Evolutionary conservation across 1,140 invertebrate species (phyloP).

Genomic region (Dolichoris vasculosae): DNA sequence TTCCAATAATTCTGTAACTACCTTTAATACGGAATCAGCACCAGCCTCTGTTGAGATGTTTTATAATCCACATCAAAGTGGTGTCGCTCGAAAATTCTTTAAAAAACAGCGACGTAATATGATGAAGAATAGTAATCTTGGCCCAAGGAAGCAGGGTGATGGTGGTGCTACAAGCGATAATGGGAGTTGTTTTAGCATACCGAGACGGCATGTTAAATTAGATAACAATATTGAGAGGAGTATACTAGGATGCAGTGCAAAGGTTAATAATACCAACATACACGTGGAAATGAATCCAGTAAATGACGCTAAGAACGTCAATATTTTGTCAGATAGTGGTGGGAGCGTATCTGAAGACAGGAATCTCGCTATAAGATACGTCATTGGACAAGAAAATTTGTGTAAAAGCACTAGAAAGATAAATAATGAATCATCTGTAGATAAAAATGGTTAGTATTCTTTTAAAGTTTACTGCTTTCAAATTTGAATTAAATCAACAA

Average conservation of each 20-base stretch:
- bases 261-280: constrained; percentile 87
- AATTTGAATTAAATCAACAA: background rate
- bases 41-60: constrained; percentile 84
- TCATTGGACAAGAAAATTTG: constrained; percentile 69
- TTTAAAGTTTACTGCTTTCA: background rate
- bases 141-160: constrained; percentile 78
- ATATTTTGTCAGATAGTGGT: constrained; percentile 78
- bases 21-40: constrained; percentile 78
- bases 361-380: constrained; percentile 66
- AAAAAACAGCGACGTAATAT: constrained; percentile 88
- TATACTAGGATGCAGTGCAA: constrained; percentile 81
- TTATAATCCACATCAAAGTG: constrained; percentile 94
- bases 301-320: constrained; percentile 78
- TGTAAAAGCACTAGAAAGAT: constrained; percentile 60
- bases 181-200: constrained; percentile 73
- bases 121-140: constrained; percentile 82
- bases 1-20: constrained; percentile 81
- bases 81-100: constrained; percentile 93
- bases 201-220: constrained; percentile 73
- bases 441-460: constrained; percentile 29
- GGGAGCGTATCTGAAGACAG: constrained; percentile 71
- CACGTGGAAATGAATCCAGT: constrained; percentile 79
- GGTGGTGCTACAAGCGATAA: constrained; percentile 78
- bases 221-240: constrained; percentile 77
- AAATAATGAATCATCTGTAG: constrained; percentile 58